These are phyloP conservation scores for Smittia sp. DNA, from an alignment of 2,888 invertebrate genomes.

Conservation along the genomic window DNA sequence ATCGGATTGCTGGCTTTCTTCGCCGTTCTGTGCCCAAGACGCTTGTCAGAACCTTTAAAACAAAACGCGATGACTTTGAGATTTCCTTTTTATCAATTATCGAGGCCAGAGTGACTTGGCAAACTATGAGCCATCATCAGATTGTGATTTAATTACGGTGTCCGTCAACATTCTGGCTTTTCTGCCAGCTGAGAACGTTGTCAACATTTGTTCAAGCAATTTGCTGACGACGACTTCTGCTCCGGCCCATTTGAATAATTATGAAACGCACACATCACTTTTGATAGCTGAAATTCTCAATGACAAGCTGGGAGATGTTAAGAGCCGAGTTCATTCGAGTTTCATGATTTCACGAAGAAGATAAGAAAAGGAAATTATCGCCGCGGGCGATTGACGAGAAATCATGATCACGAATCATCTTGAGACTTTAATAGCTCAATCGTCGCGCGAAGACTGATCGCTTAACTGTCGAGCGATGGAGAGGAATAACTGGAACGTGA, in stretches of 20 bases:
- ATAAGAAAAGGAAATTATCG: constrained; percentile 12
- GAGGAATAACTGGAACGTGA: constrained; percentile 3
- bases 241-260: constrained; percentile 1
- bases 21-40: neutral
- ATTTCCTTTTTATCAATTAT: constrained; percentile 15
- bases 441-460: neutral
- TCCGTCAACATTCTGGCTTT: neutral
- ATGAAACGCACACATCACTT: neutral
- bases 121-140: neutral
- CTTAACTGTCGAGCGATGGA: neutral
- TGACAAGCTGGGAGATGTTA: neutral
- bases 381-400: constrained; percentile 29
- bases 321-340: neutral
- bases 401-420: constrained; percentile 6
- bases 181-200: neutral
- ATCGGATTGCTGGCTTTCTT: constrained; percentile 5
- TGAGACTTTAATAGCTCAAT: constrained; percentile 24
- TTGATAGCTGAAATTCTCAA: neutral
- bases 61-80: constrained; percentile 1
- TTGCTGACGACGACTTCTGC: neutral
- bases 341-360: neutral
- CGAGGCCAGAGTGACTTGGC: neutral
- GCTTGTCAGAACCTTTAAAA: constrained; percentile 2
- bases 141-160: neutral
- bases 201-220: too few relatives aligned